Evolutionary conservation across 2,797 vertebrate genomes (phyloP), one percentile per base, ranked within the genome.

Genomic region (Loriculus beryllinus): DNA sequence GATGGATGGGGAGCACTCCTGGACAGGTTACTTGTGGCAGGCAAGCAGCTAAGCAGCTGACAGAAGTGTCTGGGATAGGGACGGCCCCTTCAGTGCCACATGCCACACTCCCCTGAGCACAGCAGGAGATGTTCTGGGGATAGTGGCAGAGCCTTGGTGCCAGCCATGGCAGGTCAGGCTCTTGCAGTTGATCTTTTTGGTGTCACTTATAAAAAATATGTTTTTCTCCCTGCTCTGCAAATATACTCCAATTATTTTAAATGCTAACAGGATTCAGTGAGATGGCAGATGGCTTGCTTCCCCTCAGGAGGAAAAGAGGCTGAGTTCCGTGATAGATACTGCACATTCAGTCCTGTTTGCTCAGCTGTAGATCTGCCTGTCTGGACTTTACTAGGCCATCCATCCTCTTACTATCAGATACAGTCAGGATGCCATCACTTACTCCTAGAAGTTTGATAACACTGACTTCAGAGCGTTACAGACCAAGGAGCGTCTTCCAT

Each of bases 21-120:
- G 48, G 15, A 57, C 14, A 14, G 10, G 7, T 81, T 75, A 35
- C 18, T 48, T 39, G 39, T 12, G 29, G 29, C 62, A 64, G 37
- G 20, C 21, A 43, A 57, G 70, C 74, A 87, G 72, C 65, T 65
- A 69, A 65, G 57, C 12, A 69, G 62, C 17, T 35, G n/a, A 51
- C 16, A 54, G 54, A 82, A 49, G 43, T 26, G 23, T 52, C 63
- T 37, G 28, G 43, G 23, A 28, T n/a, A 62, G 18, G 3, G 19
- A 57, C 25, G 54, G 10, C 10, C 29, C 35, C 23, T 60, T 37
- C 43, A 43, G 28, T 18, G 39, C 12, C 49, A 64, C 37, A 69
- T 3, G 10, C 1, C 0, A 26, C 0, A 0, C 6, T 84, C 13
- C 40, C 1, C 1, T 17, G 31, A 26, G n/a, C 76, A 77, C 3